Percentiles rank a stretch among this genome's conserved stretches.
Evolutionary conservation across 2,113 vertebrate species (phyloP).

Genomic region (Lagopus muta): DNA sequence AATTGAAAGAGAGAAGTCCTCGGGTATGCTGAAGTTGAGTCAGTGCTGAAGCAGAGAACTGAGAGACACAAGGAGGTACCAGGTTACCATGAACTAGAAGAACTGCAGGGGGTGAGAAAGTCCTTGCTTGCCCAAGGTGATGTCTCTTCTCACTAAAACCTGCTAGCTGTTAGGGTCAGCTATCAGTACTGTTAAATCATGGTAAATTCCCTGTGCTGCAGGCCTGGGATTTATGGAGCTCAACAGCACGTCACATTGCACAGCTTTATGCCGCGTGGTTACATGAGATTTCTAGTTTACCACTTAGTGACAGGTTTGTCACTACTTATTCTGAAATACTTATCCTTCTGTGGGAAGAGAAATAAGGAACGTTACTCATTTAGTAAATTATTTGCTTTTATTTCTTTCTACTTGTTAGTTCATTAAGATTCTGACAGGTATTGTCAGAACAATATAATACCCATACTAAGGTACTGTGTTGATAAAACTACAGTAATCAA

Average conservation of each 20-base stretch:
- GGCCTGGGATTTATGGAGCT: not conserved
- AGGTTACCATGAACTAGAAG: rapidly evolving
- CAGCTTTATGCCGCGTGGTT: not conserved
- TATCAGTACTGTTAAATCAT: not conserved
- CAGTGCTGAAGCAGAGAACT: not conserved
- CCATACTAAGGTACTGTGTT: not conserved
- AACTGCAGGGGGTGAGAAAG: not conserved
- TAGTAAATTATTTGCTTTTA: not conserved
- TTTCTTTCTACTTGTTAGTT: not conserved
- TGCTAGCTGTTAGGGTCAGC: not conserved
- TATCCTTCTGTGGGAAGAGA: not conserved
- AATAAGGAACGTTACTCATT: not conserved
- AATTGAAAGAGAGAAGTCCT: not conserved
- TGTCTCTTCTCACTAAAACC: not conserved
- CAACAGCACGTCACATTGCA: not conserved
- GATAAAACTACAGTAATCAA: not conserved
- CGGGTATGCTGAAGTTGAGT: not conserved
- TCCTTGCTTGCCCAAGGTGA: not conserved
- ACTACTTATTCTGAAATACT: not conserved
- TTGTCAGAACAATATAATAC: not conserved
- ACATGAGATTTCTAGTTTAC: not conserved
- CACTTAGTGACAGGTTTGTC: not conserved
- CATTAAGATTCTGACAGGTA: not conserved
- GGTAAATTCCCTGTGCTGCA: not conserved
- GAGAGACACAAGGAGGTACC: not conserved